phyloP scores from a whole-genome alignment of 2,888 invertebrate genomes.

The Cephus runcator region DNA sequence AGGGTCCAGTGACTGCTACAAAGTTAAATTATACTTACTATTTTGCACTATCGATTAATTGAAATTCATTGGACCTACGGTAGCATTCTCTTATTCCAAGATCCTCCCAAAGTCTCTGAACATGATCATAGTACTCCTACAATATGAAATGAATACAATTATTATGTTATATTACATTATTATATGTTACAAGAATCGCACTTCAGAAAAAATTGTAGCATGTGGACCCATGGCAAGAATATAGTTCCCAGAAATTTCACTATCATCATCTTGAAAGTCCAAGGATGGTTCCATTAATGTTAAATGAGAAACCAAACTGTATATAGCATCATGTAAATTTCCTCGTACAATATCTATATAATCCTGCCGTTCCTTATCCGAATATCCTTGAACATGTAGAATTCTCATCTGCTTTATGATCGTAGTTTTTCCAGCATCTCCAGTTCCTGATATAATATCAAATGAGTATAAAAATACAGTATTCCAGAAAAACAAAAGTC shows the following conservation, averaged over 20 bases:
- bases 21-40: constrained; percentile 73
- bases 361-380: constrained; percentile 71
- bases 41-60: constrained; percentile 83
- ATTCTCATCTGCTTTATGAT: constrained; percentile 90
- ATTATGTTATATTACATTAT: not conserved
- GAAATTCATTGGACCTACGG: constrained; percentile 79
- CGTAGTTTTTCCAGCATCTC: constrained; percentile 87
- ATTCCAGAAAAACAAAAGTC: not conserved
- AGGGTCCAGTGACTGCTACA: not conserved
- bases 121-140: constrained; percentile 80
- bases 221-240: not conserved
- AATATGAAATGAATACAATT: constrained; percentile 34
- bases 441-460: constrained; percentile 71
- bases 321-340: not conserved
- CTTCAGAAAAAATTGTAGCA: not conserved
- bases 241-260: not conserved
- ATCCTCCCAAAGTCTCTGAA: constrained; percentile 77
- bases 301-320: not conserved
- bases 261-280: not conserved
- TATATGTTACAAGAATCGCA: not conserved
- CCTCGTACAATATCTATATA: constrained; percentile 5
- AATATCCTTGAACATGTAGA: constrained; percentile 82
- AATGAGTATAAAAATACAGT: not conserved
- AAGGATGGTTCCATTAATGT: not conserved
- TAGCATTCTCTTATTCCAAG: constrained; percentile 77